phyloP scores from a whole-genome alignment of 1,140 invertebrate genomes.

The Drosophila triauraria region DNA sequence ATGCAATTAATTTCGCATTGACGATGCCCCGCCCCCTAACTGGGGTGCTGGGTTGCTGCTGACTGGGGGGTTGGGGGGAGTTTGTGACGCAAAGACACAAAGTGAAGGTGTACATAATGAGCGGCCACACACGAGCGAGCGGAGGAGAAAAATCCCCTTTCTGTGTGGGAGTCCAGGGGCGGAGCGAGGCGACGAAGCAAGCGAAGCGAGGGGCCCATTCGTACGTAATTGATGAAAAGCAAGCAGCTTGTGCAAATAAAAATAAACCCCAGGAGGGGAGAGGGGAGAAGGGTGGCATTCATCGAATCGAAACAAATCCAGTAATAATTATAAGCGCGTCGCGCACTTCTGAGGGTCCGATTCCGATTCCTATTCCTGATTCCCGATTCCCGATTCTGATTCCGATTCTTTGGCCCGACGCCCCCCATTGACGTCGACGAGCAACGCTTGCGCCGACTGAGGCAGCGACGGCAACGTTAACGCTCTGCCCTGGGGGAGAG shows the following conservation, averaged over 20 bases:
- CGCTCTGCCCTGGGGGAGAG: background rate
- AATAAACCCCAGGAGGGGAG: background rate
- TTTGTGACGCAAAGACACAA: slow-evolving; percentile 34
- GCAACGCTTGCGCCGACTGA: background rate
- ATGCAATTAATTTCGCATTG: slow-evolving; percentile 59
- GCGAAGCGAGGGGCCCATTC: background rate
- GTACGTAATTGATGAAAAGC: slow-evolving; percentile 47
- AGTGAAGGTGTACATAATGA: slow-evolving; percentile 48
- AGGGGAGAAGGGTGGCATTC: slow-evolving; percentile 12
- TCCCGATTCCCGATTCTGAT: slow-evolving; percentile 19
- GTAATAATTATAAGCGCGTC: slow-evolving; percentile 70
- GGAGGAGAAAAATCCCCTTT: slow-evolving; percentile 40
- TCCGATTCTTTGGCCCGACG: slow-evolving; percentile 51
- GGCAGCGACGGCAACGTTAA: slow-evolving; percentile 1
- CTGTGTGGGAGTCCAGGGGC: background rate
- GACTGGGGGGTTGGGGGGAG: background rate
- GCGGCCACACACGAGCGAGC: slow-evolving; percentile 5
- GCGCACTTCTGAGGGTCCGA: slow-evolving; percentile 35
- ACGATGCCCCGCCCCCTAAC: slow-evolving; percentile 21
- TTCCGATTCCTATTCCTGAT: slow-evolving; percentile 10
- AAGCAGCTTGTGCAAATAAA: slow-evolving; percentile 38
- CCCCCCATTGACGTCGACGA: slow-evolving; percentile 49
- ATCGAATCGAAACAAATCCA: slow-evolving; percentile 65
- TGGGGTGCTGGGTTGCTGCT: too few relatives aligned
- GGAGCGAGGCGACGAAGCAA: background rate